Evolutionary conservation across 2,888 invertebrate species (phyloP).

Genomic region (Ommatoiulus sabulosus): DNA sequence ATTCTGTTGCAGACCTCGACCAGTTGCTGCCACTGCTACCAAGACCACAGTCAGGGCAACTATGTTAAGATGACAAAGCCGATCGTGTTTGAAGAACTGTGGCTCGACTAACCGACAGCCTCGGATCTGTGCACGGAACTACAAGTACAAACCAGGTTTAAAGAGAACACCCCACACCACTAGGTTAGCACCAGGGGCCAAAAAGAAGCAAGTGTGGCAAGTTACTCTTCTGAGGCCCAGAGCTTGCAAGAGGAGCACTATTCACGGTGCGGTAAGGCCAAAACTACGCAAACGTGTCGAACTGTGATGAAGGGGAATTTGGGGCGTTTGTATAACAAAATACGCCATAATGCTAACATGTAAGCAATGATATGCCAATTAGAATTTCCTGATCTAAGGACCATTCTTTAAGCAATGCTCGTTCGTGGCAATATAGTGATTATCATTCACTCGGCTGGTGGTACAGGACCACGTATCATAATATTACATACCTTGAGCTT

Average conservation of each 20-base stretch:
- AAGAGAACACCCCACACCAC: neutral
- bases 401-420: neutral
- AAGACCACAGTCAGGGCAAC: neutral
- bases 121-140: neutral
- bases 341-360: neutral
- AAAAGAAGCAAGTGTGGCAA: neutral
- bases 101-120: neutral
- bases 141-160: constrained; percentile 4
- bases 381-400: neutral
- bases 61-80: constrained; percentile 45
- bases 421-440: neutral
- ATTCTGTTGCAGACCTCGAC: neutral
- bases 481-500: neutral
- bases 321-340: neutral
- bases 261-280: neutral
- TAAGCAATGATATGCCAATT: neutral
- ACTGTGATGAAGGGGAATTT: neutral
- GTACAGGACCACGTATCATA: neutral
- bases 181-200: neutral
- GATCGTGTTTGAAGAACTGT: neutral
- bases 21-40: neutral
- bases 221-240: neutral
- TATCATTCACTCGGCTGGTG: neutral
- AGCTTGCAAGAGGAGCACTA: neutral
- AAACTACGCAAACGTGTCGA: neutral